Evolutionary conservation across 1,140 invertebrate species (phyloP).

Genomic region (Zophobas atratus): DNA sequence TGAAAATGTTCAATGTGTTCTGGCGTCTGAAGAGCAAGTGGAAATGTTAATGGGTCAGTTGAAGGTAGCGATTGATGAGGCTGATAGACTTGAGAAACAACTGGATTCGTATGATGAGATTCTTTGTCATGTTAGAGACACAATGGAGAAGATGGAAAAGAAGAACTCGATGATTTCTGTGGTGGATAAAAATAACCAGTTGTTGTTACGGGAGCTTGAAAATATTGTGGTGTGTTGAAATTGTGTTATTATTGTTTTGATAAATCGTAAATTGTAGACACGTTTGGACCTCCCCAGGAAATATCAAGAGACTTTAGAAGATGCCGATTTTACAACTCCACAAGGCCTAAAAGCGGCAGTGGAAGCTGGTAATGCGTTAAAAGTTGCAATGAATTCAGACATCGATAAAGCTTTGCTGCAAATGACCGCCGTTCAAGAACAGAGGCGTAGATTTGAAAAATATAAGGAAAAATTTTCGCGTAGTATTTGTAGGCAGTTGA

Average conservation of each 20-base stretch:
- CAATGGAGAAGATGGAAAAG: constrained; percentile 92
- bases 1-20: constrained; percentile 71
- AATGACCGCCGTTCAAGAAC: constrained; percentile 89
- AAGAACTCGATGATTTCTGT: constrained; percentile 92
- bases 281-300: constrained; percentile 83
- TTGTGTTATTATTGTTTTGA: constrained; percentile 16
- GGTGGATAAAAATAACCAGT: constrained; percentile 87
- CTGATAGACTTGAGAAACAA: constrained; percentile 81
- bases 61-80: constrained; percentile 84
- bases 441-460: constrained; percentile 88
- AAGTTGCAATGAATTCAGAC: constrained; percentile 83
- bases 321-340: constrained; percentile 75
- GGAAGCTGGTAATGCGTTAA: constrained; percentile 84
- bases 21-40: constrained; percentile 77
- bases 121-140: constrained; percentile 85
- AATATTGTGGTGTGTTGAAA: constrained; percentile 81
- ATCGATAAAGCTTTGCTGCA: constrained; percentile 77
- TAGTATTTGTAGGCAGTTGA: constrained; percentile 88
- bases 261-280: constrained; percentile 68
- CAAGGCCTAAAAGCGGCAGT: constrained; percentile 85
- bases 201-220: constrained; percentile 85
- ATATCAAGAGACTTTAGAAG: constrained; percentile 77
- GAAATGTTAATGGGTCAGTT: constrained; percentile 88
- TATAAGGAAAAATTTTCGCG: constrained; percentile 88
- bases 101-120: constrained; percentile 86